Percentiles rank a stretch among this genome's conserved stretches.
phyloP scores from a whole-genome alignment of 2,113 vertebrate genomes.

The Calypte anna region DNA sequence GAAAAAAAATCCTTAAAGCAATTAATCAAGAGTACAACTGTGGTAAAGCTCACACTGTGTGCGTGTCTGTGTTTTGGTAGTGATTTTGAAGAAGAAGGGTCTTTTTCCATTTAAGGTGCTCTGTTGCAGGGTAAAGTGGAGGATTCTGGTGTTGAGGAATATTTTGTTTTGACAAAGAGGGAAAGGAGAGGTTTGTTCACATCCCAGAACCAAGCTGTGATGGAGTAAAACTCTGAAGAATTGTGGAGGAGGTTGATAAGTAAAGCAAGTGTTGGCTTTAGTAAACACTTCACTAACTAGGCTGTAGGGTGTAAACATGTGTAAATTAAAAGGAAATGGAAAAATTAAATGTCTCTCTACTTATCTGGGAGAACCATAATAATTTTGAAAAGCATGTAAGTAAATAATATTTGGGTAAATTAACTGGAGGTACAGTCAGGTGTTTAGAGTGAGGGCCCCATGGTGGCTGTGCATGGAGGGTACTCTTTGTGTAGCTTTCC shows the following conservation, averaged over 20 bases:
- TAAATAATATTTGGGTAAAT: slow-evolving; percentile 39
- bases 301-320: slow-evolving; percentile 32
- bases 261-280: slow-evolving; percentile 18
- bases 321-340: slow-evolving; percentile 46
- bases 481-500: not conserved
- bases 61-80: not conserved
- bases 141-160: not conserved
- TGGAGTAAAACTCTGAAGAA: not conserved
- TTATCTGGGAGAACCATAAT: slow-evolving; percentile 58
- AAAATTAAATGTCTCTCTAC: slow-evolving; percentile 24
- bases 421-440: not conserved
- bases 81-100: not conserved
- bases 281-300: slow-evolving; percentile 57
- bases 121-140: not conserved
- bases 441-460: not conserved
- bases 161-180: slow-evolving; percentile 30
- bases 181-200: slow-evolving; percentile 22
- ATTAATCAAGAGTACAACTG: not conserved
- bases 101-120: not conserved
- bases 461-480: not conserved
- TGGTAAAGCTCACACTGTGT: not conserved
- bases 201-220: not conserved
- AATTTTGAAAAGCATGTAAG: slow-evolving; percentile 8
- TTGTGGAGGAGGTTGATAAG: slow-evolving; percentile 35
- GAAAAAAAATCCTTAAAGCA: not conserved